A percentile compares a stretch with the other conserved stretches of the same genome.
Conservation (phyloP, 2,888 invertebrate genomes). For the Pyrrhosoma nymphula region DNA sequence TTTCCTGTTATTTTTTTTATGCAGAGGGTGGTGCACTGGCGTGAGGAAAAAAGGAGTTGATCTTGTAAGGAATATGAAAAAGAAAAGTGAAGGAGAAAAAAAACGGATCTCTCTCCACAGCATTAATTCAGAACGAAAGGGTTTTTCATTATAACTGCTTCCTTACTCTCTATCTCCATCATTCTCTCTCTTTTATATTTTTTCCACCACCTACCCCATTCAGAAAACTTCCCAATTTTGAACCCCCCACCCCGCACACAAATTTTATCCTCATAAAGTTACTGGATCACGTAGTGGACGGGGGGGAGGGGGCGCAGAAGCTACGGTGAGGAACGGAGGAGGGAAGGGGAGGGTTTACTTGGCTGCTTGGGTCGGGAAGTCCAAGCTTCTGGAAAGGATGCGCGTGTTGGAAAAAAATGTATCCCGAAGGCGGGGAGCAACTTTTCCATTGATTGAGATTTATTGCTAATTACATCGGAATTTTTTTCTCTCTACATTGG, state of each 20-base stretch:
- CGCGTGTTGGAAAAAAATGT: constrained; percentile 6
- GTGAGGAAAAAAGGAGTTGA: neutral
- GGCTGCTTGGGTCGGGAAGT: neutral
- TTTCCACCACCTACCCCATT: neutral
- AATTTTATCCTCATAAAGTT: constrained; percentile 58
- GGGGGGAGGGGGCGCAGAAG: neutral
- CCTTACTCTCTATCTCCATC: neutral
- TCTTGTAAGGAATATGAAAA: constrained; percentile 10
- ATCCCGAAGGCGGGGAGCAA: constrained; percentile 19
- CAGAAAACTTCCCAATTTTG: neutral
- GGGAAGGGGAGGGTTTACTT: neutral
- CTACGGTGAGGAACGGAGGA: neutral
- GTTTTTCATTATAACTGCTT: constrained; percentile 58
- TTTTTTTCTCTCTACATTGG: neutral
- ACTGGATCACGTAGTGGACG: constrained; percentile 46
- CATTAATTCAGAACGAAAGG: constrained; percentile 49
- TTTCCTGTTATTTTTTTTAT: neutral
- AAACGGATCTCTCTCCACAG: neutral
- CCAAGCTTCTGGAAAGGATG: neutral
- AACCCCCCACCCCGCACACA: neutral
- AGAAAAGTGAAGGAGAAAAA: neutral
- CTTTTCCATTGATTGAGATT: constrained; percentile 60
- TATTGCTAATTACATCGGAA: constrained; percentile 45
- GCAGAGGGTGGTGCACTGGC: neutral
- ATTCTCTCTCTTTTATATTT: neutral